Evolutionary conservation across 2,888 invertebrate species (phyloP).

Genomic region (Altica lythri): DNA sequence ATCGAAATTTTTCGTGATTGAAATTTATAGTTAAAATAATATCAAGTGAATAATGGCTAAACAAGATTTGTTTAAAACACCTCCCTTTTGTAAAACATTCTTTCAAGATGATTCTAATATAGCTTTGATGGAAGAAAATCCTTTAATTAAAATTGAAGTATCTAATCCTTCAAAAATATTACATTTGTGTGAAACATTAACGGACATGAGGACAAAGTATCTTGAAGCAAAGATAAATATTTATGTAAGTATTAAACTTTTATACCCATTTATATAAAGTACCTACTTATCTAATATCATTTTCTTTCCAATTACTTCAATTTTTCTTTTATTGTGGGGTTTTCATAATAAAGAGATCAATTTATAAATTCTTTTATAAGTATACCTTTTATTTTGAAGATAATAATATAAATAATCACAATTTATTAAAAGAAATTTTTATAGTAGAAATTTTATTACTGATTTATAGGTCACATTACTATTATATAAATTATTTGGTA

Average conservation of each 20-base stretch:
- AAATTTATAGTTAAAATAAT: constrained; percentile 15
- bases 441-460: too few species aligned
- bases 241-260: constrained; percentile 60
- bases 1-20: constrained; percentile 27
- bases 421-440: too few species aligned
- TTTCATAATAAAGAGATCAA: too few species aligned
- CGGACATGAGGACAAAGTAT: constrained; percentile 58
- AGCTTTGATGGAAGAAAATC: constrained; percentile 31
- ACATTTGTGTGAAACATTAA: constrained; percentile 61
- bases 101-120: constrained; percentile 28
- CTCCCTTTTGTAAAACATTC: constrained; percentile 41
- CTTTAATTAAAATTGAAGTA: constrained; percentile 54
- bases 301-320: too few species aligned
- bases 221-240: constrained; percentile 65
- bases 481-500: too few species aligned
- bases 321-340: too few species aligned
- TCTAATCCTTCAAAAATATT: constrained; percentile 65
- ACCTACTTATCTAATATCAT: too few species aligned
- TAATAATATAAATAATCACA: too few species aligned
- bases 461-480: too few species aligned
- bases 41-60: constrained; percentile 19
- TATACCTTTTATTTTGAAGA: too few species aligned
- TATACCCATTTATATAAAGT: too few species aligned
- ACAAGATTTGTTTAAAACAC: constrained; percentile 45
- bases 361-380: too few species aligned